phyloP scores from a whole-genome alignment of 1,140 invertebrate species.

The Pseudomyrmex gracilis region DNA sequence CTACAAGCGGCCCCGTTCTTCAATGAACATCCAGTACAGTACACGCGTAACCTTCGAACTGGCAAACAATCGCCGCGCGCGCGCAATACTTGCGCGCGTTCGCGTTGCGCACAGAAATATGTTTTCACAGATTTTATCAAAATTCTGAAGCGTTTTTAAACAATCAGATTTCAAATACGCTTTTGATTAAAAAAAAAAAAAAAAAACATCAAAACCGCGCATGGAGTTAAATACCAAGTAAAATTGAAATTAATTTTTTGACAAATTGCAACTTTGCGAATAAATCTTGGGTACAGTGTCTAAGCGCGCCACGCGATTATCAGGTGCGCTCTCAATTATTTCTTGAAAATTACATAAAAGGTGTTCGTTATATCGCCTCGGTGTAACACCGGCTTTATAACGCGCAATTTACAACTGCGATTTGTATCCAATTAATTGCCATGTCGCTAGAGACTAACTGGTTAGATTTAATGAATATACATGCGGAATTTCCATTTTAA shows the following conservation, averaged over 20 bases:
- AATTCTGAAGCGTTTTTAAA: no score
- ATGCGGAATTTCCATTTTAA: constrained; percentile 33
- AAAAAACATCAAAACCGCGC: no score
- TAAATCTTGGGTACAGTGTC: no score
- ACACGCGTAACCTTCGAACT: constrained; percentile 25
- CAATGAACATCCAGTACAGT: constrained; percentile 41
- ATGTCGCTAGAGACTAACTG: constrained; percentile 35
- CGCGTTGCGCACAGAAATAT: background rate
- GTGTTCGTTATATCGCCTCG: background rate
- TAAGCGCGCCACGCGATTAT: no score
- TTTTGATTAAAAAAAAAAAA: no score
- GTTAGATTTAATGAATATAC: constrained; percentile 30
- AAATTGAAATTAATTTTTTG: no score
- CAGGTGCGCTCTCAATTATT: background rate
- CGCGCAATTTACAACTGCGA: constrained; percentile 3
- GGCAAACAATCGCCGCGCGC: background rate
- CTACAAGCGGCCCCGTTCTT: background rate
- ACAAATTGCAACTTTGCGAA: no score
- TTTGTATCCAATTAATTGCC: constrained; percentile 27
- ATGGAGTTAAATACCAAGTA: no score
- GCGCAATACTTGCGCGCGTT: no score
- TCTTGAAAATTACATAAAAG: constrained; percentile 28
- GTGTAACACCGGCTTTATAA: constrained; percentile 9
- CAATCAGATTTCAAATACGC: no score
- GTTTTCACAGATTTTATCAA: no score